Conservation (phyloP, 2,113 vertebrate genomes). For the Emydura subglobosa region DNA sequence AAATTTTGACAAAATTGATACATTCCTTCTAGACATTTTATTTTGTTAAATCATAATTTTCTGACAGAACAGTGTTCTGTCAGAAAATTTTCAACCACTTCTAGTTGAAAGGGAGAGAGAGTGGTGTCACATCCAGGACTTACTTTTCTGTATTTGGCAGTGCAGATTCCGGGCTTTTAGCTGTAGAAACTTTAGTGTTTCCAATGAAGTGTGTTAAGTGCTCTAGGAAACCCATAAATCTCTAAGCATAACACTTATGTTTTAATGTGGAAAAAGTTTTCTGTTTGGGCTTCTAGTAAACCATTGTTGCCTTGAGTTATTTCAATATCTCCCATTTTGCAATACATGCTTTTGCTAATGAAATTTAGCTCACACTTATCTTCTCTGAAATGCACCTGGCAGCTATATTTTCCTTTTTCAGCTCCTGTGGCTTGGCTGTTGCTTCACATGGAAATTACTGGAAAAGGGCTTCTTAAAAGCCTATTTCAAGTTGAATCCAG, state of each 20-base stretch:
- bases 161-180: not conserved
- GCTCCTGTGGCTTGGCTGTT: not conserved
- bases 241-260: not conserved
- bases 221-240: not conserved
- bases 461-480: not conserved
- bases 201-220: not conserved
- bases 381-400: not conserved
- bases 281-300: not conserved
- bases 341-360: not conserved
- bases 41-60: not conserved
- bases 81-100: not conserved
- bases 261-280: not conserved
- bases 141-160: not conserved
- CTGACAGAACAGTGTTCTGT: too few relatives aligned
- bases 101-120: not conserved
- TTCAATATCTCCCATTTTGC: not conserved
- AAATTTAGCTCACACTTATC: not conserved
- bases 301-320: not conserved
- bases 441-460: not conserved
- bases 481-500: not conserved
- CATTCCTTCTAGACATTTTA: not conserved
- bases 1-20: not conserved
- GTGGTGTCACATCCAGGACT: not conserved
- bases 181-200: not conserved
- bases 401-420: not conserved